phyloP scores from a whole-genome alignment of 2,797 vertebrate genomes.

The Diplodus puntazzo region DNA sequence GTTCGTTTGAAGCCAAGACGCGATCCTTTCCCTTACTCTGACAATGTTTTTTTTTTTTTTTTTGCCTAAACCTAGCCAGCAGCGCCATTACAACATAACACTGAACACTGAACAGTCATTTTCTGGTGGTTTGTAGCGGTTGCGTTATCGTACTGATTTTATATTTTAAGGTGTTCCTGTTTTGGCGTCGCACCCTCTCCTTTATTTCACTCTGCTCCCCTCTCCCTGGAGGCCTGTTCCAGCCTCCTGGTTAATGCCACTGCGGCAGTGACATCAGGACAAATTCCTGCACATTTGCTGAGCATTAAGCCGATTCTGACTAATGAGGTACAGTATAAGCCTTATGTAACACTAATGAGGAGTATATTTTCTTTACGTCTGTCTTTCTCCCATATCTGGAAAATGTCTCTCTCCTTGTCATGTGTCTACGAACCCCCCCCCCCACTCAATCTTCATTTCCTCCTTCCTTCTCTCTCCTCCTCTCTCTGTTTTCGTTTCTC shows the following conservation, averaged over 20 bases:
- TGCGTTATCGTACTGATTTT: not conserved
- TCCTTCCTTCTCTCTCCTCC: not conserved
- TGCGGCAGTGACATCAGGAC: conserved; percentile 27
- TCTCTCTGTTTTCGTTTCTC: not conserved
- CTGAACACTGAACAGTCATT: no score
- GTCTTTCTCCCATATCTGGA: conserved; percentile 7
- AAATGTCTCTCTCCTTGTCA: not conserved
- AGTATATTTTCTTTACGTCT: conserved; percentile 19
- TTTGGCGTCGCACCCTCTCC: not conserved
- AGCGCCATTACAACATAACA: no score
- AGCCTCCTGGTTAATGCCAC: not conserved
- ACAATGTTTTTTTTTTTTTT: no score
- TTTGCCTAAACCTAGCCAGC: no score
- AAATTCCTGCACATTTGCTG: conserved; percentile 22
- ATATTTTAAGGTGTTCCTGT: not conserved
- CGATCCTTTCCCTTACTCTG: no score
- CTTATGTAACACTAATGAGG: conserved; percentile 41
- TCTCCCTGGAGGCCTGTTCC: not conserved
- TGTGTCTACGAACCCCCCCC: not conserved
- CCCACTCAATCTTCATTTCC: not conserved
- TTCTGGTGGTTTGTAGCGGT: not conserved
- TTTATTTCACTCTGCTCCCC: not conserved
- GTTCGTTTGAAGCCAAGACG: no score
- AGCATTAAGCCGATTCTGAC: conserved; percentile 37
- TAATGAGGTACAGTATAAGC: conserved; percentile 28